Evolutionary conservation across 2,113 vertebrate genomes (phyloP).

Genomic region (Leptobrachium leishanense): DNA sequence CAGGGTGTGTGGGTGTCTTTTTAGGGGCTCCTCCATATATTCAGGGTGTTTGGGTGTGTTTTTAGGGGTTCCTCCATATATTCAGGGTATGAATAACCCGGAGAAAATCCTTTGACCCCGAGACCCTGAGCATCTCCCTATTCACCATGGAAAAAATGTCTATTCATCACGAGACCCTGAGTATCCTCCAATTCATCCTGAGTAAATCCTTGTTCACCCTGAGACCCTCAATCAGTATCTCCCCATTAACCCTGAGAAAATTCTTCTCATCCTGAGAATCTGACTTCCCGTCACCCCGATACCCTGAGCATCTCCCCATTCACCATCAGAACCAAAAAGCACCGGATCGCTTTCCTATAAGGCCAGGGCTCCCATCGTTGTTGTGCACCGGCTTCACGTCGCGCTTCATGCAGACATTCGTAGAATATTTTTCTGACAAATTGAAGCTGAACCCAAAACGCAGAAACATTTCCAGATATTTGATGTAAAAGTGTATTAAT

Average conservation of each 20-base stretch:
- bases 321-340: background rate
- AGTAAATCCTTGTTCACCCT: too few relatives aligned
- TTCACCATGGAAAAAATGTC: background rate
- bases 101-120: background rate
- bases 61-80: too few relatives aligned
- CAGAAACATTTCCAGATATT: background rate
- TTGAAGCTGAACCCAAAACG: background rate
- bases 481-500: background rate
- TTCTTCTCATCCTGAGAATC: background rate
- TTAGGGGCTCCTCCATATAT: too few relatives aligned
- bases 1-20: too few relatives aligned
- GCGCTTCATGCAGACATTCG: background rate
- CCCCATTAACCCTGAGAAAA: background rate
- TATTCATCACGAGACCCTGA: background rate
- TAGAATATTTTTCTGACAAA: conserved; percentile 19
- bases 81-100: background rate
- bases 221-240: background rate
- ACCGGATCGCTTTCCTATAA: background rate
- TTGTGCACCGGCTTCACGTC: too few relatives aligned
- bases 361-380: background rate
- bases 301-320: background rate
- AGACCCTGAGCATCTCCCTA: background rate
- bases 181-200: background rate
- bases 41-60: too few relatives aligned
- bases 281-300: background rate